Base-by-base conservation (phyloP, 2,113 vertebrate species). In the Budorcas taxicolor region DNA sequence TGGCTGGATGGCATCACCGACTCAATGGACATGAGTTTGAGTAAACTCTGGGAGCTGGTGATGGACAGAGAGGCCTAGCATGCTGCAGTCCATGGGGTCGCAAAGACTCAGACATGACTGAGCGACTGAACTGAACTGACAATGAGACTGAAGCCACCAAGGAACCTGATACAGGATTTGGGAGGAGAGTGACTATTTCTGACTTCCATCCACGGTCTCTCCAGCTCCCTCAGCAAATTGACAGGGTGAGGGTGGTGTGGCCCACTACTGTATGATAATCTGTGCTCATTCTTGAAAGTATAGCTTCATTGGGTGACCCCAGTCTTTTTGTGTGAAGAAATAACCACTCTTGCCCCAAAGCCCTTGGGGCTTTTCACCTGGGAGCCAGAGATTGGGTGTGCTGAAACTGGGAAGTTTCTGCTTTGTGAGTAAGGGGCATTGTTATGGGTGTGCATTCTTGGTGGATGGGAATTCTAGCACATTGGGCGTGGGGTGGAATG, bases 221-320 rank as follows among this genome's bases (percentile, higher is more conserved):
- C 57, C 36, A 6, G 33, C 13, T 2, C 90, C 78, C 47, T 97
- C 21, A 71, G 92, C 88, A 97, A 94, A 94, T 11, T 93, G 81
- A 91, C 16, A 0, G 29, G 31, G 45, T 74, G 80, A 60, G 50
- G 62, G 88, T 17, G 5, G 33, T 3, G 19, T 17, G 17, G 81
- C 89, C 90, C 6, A 0, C 84, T 95, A 90, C 81, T 52, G 52
- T 91, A 87, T 88, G 43, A 96, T 91, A 62, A 97, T 64, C 84
- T 95, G 76, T 57, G 53, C 58, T 96, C 81, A 62, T 92, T 89
- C 93, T 94, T 96, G 53, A 97, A 96, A 97, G 91, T 9, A 87
- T 53, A 92, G 87, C 71, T 92, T 88, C 19, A 40, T 52, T 87
- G 53, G 57, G 81, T 85, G 87, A 90, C 21, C n/a, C 40, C 76